Evolutionary conservation across 2,888 invertebrate species (phyloP).

Genomic region (Notodonta ziczac): DNA sequence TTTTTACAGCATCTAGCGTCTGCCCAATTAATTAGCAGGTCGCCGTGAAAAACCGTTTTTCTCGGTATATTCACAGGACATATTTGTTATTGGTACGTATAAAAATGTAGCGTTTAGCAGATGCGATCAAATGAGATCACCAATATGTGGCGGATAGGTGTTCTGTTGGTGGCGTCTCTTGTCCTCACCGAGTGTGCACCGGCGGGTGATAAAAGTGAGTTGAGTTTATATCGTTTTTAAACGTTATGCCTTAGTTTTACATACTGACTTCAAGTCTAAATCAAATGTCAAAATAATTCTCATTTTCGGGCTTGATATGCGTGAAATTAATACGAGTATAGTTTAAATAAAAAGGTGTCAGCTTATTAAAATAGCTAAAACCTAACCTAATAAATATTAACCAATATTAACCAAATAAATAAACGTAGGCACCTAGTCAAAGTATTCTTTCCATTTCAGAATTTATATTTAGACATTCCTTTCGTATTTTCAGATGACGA

Average conservation of each 20-base stretch:
- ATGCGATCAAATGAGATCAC: slow-evolving; percentile 41
- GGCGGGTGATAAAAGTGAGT: slow-evolving; percentile 56
- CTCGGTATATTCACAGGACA: slow-evolving; percentile 38
- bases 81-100: slow-evolving; percentile 54
- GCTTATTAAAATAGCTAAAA: too few species aligned
- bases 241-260: too few species aligned
- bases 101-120: slow-evolving; percentile 54
- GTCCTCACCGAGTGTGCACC: slow-evolving; percentile 39
- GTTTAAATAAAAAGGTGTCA: too few species aligned
- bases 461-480: too few species aligned
- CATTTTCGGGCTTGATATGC: too few species aligned
- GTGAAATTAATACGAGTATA: background rate
- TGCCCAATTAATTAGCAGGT: slow-evolving; percentile 49
- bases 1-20: slow-evolving; percentile 46
- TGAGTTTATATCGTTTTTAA: background rate
- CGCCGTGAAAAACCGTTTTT: slow-evolving; percentile 40
- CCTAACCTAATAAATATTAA: too few species aligned
- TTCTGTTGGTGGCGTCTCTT: slow-evolving; percentile 41
- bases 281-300: too few species aligned
- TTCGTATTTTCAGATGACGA: slow-evolving; percentile 49
- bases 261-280: too few species aligned
- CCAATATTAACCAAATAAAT: too few species aligned
- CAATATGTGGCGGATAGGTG: slow-evolving; percentile 62
- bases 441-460: too few species aligned
- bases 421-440: too few species aligned